Percentiles rank a stretch among this genome's conserved stretches.
These are phyloP conservation scores for Passerina amoena DNA, from an alignment of 2,113 vertebrate species.

Conservation along the genomic window DNA sequence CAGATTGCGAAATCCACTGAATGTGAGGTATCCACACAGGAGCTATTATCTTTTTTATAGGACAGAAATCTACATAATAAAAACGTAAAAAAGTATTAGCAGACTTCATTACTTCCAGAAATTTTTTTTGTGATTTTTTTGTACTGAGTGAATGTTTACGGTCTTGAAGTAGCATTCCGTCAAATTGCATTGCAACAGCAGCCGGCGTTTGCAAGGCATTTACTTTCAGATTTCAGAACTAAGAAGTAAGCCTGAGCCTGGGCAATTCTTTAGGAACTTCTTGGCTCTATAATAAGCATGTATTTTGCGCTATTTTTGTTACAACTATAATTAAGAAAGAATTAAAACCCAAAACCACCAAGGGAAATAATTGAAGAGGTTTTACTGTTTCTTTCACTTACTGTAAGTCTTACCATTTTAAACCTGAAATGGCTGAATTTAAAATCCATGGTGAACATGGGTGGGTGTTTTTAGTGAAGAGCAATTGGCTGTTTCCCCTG, in stretches of 20 bases:
- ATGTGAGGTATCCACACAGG: not conserved
- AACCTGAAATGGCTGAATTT: not conserved
- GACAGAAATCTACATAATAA: not conserved
- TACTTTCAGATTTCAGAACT: not conserved
- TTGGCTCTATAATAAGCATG: not conserved
- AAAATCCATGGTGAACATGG: not conserved
- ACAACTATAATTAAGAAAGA: not conserved
- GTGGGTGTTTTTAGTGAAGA: not conserved
- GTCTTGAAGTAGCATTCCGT: not conserved
- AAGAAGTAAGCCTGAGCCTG: not conserved
- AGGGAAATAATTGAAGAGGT: not conserved
- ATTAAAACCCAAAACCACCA: not conserved
- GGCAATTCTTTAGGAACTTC: not conserved
- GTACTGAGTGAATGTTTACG: not conserved
- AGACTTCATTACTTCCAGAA: not conserved
- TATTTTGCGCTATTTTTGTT: not conserved
- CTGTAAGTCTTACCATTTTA: not conserved
- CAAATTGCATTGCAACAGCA: not conserved
- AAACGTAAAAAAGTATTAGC: not conserved
- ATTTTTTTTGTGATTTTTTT: not conserved
- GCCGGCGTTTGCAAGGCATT: accelerated
- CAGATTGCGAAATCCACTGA: not conserved
- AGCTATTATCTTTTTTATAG: not conserved
- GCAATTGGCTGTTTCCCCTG: not conserved
- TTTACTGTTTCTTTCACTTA: not conserved